Evolutionary conservation across 2,113 vertebrate genomes (phyloP).

Genomic region (Oreocharis arfaki): DNA sequence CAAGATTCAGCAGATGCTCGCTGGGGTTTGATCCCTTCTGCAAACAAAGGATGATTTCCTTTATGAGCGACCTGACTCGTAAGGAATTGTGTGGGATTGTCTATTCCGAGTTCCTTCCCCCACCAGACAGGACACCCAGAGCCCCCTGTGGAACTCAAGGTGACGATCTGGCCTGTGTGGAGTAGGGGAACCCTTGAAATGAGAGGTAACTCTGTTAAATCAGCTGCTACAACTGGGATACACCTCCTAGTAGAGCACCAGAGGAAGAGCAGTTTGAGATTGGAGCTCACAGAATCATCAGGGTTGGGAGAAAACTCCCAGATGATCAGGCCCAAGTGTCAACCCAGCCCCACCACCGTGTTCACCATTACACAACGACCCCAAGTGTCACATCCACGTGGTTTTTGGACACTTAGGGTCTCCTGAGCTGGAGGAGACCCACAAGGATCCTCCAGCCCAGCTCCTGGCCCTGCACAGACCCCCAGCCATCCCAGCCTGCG

Average conservation of each 20-base stretch:
- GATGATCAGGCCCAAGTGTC: neutral
- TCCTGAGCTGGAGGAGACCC: neutral
- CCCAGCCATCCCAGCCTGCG: neutral
- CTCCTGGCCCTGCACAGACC: neutral
- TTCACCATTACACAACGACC: neutral
- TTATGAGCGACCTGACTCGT: neutral
- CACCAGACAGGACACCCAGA: neutral
- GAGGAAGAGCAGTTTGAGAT: neutral
- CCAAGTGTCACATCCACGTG: rapidly evolving
- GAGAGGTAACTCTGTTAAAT: neutral
- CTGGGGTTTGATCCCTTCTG: neutral
- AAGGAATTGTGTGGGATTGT: neutral
- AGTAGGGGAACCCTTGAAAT: too few species aligned
- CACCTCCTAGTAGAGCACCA: neutral
- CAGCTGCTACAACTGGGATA: neutral
- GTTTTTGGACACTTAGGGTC: neutral
- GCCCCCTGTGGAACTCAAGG: neutral
- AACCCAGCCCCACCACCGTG: neutral
- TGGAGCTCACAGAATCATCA: neutral
- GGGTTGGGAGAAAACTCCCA: neutral
- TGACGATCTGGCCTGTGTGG: neutral
- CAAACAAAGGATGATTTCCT: slow-evolving; percentile 35
- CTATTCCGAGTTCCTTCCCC: neutral
- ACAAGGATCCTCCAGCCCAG: neutral
- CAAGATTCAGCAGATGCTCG: slow-evolving; percentile 52